phyloP scores from a whole-genome alignment of 2,113 vertebrate species.

The Dryoscopus gambensis region DNA sequence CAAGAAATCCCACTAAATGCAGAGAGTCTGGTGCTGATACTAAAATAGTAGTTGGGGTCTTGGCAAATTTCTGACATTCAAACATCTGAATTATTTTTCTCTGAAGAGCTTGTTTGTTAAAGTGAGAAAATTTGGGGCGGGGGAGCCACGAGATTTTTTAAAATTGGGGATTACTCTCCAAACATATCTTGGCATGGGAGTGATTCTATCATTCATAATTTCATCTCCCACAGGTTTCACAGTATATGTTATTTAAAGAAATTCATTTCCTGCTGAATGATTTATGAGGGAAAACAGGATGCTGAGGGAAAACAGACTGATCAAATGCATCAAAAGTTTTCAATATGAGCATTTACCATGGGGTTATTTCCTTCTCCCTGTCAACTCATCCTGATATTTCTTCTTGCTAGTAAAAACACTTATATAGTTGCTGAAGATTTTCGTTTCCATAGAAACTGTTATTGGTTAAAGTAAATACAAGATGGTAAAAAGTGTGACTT shows the following conservation, averaged over 20 bases:
- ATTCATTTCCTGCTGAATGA: slow-evolving; percentile 17
- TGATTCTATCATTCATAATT: slow-evolving; percentile 11
- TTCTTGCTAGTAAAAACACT: slow-evolving; percentile 49
- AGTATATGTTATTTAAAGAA: slow-evolving; percentile 28
- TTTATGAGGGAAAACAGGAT: slow-evolving; percentile 9
- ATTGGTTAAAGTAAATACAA: slow-evolving; percentile 44
- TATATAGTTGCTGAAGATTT: slow-evolving; percentile 62
- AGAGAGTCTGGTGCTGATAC: neutral
- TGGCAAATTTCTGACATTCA: neutral
- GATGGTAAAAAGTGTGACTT: neutral
- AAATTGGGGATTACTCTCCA: neutral
- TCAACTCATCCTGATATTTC: slow-evolving; percentile 52
- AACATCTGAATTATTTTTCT: neutral
- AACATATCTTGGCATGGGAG: slow-evolving; percentile 23
- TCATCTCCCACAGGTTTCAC: slow-evolving; percentile 35
- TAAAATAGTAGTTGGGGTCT: neutral
- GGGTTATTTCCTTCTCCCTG: slow-evolving; percentile 32
- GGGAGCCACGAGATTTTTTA: neutral
- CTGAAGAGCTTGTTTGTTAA: neutral
- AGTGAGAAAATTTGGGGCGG: neutral
- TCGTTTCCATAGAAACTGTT: slow-evolving; percentile 80
- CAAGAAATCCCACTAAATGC: neutral
- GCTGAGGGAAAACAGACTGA: neutral
- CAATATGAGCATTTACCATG: slow-evolving; percentile 47
- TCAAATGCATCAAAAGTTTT: slow-evolving; percentile 32